Percentiles rank a stretch among this genome's conserved stretches.
Evolutionary conservation across 30 jellyfish, hydroid and myxozoan genomes (phyloP).

Genomic region (Hydractinia echinata): DNA sequence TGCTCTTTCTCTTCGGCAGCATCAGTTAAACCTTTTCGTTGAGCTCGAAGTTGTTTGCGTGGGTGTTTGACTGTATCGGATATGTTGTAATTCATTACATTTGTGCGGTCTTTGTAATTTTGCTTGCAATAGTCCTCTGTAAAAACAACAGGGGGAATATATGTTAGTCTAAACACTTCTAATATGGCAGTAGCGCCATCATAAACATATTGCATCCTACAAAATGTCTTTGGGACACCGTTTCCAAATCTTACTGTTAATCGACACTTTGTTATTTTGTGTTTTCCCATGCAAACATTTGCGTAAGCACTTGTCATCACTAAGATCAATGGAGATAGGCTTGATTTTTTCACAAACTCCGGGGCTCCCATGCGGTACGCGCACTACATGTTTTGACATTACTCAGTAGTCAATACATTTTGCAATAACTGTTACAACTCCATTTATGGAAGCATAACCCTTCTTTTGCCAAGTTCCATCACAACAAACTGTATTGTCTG

Average conservation of each 20-base stretch:
- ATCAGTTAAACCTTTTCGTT: too few species aligned
- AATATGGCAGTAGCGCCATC: too few species aligned
- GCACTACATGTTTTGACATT: constrained; percentile 7
- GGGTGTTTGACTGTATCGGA: too few species aligned
- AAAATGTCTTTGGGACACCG: constrained; percentile 24
- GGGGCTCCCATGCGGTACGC: background rate
- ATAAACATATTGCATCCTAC: too few species aligned
- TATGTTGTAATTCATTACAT: too few species aligned
- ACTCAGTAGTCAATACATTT: constrained; percentile 10
- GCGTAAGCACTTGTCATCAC: constrained; percentile 2
- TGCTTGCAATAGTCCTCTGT: too few species aligned
- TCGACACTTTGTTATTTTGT: constrained; percentile 5
- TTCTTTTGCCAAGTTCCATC: constrained; percentile 17
- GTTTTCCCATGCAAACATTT: constrained; percentile 16
- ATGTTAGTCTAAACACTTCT: too few species aligned
- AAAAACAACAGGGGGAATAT: too few species aligned
- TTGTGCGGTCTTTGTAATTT: too few species aligned
- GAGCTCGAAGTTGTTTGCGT: too few species aligned
- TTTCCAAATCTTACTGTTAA: constrained; percentile 13
- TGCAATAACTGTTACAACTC: constrained; percentile 11
- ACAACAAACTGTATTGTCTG: background rate
- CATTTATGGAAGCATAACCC: background rate
- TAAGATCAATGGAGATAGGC: constrained; percentile 7
- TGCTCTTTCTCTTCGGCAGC: too few species aligned
- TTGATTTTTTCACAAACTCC: background rate